phyloP scores from a whole-genome alignment of 2,797 vertebrate genomes.

The Falco naumanni region DNA sequence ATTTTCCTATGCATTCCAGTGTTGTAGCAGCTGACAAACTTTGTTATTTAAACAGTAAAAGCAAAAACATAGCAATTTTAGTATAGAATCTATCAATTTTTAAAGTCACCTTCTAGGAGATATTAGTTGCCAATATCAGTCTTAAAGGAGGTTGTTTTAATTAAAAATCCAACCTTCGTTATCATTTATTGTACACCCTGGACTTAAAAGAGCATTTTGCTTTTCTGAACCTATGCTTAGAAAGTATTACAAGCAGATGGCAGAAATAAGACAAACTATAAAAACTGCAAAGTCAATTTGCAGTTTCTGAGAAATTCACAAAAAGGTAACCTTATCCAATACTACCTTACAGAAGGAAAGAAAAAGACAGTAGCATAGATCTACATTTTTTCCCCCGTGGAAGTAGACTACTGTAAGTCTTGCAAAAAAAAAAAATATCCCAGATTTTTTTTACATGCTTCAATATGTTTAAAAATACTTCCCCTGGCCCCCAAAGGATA shows the following conservation, averaged over 20 bases:
- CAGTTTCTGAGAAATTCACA: neutral
- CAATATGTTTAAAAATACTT: neutral
- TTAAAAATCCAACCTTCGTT: constrained; percentile 23
- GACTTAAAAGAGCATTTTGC: neutral
- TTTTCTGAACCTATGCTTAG: neutral
- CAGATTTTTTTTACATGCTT: neutral
- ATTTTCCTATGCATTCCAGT: neutral
- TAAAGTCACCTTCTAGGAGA: constrained; percentile 4
- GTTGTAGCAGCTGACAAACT: neutral
- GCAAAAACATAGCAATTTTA: neutral
- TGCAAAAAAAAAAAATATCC: neutral
- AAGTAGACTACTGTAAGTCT: neutral
- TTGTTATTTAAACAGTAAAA: neutral
- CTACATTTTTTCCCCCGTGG: neutral
- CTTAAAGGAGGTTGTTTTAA: constrained; percentile 28
- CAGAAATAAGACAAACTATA: neutral
- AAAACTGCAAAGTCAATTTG: neutral
- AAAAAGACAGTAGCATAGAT: neutral
- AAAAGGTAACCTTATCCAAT: neutral
- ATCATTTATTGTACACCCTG: constrained; percentile 3
- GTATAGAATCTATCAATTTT: neutral
- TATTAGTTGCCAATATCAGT: neutral
- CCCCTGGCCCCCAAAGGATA: neutral
- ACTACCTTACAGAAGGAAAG: neutral
- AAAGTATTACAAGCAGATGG: neutral